These are phyloP conservation scores for Loriculus beryllinus DNA, from an alignment of 2,797 vertebrate genomes.

Conservation along the genomic window DNA sequence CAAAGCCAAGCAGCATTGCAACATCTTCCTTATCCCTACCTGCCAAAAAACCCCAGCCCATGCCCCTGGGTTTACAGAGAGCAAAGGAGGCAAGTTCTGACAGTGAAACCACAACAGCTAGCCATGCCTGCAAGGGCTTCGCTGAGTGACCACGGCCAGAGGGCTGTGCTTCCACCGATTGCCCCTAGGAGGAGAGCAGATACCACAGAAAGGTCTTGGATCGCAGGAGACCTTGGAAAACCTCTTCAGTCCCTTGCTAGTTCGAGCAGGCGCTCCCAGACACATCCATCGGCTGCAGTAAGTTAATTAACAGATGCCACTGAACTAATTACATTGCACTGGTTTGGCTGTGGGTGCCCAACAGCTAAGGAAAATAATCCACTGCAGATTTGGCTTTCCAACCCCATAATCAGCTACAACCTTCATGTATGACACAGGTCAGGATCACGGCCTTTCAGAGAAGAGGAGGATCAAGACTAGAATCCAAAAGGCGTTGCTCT, in stretches of 20 bases:
- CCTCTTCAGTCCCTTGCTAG: not conserved
- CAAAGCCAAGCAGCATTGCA: slow-evolving; percentile 19
- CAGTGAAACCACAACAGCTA: not conserved
- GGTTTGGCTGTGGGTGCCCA: not conserved
- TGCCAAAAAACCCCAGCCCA: not conserved
- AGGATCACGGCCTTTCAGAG: not conserved
- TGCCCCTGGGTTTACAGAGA: not conserved
- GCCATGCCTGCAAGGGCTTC: not conserved
- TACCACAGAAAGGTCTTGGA: slow-evolving; percentile 29
- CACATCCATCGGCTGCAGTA: not conserved
- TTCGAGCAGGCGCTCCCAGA: not conserved
- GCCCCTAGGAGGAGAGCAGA: slow-evolving; percentile 77
- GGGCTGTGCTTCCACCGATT: slow-evolving; percentile 65
- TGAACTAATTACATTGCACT: not conserved
- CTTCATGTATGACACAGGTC: not conserved
- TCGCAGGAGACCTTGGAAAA: not conserved
- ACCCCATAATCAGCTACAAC: not conserved
- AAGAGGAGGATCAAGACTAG: not conserved
- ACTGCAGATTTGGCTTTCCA: not conserved
- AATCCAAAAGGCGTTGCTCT: not conserved
- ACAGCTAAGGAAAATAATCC: slow-evolving; percentile 1
- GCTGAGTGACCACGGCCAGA: not conserved
- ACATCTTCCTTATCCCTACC: not conserved
- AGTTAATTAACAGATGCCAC: not conserved
- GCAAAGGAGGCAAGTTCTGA: not conserved